These are phyloP conservation scores for Philhelius pedissequus DNA, from an alignment of 2,888 invertebrate genomes.

Conservation along the genomic window DNA sequence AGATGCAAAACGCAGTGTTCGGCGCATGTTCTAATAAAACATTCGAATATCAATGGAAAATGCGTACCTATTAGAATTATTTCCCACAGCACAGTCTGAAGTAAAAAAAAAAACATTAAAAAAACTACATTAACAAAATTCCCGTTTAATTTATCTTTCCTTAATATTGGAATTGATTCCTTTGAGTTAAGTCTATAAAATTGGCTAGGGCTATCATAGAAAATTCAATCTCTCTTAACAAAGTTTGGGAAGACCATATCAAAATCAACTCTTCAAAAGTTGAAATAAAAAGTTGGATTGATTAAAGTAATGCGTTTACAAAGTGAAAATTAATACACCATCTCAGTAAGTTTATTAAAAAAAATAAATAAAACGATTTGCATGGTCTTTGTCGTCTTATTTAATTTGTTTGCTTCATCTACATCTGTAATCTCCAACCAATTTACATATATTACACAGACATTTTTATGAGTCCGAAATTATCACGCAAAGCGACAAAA, in stretches of 20 bases:
- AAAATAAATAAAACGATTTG: neutral
- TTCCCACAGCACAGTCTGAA: too few species aligned
- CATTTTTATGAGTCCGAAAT: constrained; percentile 7
- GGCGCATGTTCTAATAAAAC: too few species aligned
- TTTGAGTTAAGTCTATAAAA: neutral
- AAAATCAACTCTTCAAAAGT: neutral
- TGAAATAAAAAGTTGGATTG: neutral
- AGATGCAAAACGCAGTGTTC: too few species aligned
- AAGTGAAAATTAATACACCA: neutral
- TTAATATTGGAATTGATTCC: too few species aligned
- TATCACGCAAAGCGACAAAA: constrained; percentile 42
- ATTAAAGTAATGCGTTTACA: neutral
- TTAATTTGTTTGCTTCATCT: neutral
- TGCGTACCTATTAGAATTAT: too few species aligned
- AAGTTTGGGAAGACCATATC: neutral
- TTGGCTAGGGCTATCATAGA: neutral
- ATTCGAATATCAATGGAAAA: too few species aligned
- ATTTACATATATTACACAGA: neutral
- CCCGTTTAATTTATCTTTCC: too few species aligned
- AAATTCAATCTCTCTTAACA: neutral
- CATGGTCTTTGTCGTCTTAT: neutral
- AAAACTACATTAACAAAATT: too few species aligned
- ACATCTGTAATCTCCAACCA: neutral
- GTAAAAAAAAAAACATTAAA: too few species aligned
- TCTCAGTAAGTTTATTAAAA: neutral